Percentiles rank a stretch among this genome's conserved stretches.
Evolutionary conservation across 2,113 vertebrate genomes (phyloP).

Genomic region (Rhodinocichla rosea): DNA sequence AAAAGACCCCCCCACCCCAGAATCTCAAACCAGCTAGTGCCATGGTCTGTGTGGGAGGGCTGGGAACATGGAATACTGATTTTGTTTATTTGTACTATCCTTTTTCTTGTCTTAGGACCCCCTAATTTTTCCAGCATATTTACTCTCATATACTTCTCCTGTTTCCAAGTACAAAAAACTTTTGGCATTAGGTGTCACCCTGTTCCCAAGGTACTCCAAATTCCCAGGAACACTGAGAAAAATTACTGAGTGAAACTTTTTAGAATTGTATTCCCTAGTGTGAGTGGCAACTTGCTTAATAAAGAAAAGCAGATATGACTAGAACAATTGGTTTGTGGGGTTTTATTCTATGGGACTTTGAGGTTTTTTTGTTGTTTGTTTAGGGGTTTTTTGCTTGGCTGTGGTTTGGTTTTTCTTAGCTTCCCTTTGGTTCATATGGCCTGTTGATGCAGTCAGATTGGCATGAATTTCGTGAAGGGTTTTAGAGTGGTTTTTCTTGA

Average conservation of each 20-base stretch:
- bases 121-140: not conserved
- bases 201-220: not conserved
- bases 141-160: rapidly evolving
- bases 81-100: not conserved
- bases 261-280: not conserved
- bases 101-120: not conserved
- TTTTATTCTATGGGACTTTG: not conserved
- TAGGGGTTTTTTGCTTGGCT: not conserved
- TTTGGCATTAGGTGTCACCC: not conserved
- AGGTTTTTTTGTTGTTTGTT: not conserved
- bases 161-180: not conserved
- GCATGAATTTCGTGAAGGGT: not conserved
- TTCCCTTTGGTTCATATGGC: not conserved
- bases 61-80: not conserved
- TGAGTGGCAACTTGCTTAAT: not conserved
- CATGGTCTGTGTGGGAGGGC: not conserved
- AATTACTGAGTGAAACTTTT: not conserved
- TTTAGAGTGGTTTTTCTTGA: not conserved
- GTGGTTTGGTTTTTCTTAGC: not conserved
- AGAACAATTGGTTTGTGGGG: not conserved
- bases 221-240: not conserved
- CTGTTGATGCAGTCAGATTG: not conserved
- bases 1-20: not conserved
- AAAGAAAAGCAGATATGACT: not conserved
- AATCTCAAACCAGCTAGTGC: not conserved